Base-by-base conservation (phyloP, 2,888 invertebrate species). In the Ophion costatus region DNA sequence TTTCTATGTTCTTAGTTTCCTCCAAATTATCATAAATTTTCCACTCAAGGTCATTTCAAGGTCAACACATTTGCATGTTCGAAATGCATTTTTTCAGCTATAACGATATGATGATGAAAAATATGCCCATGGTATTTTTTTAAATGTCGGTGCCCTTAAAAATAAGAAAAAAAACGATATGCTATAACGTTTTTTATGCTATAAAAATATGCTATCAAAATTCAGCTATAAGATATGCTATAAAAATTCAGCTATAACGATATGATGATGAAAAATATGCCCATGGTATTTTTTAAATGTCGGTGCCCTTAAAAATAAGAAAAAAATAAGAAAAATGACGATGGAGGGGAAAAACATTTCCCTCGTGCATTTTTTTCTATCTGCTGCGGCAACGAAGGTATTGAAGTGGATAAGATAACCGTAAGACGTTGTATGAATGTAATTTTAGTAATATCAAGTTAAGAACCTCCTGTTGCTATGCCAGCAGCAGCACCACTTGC, bases 401-500 rank as follows among this genome's bases (percentile, higher is more conserved):
- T 61, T 61, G 5, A 61, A 42, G n/a, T 66, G n/a, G 20, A 38
- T 42, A 38, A 11, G 29, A 66, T 66, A 38, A 38, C 2, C 11
- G 2, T 22, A 67, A 20, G 20, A 20, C 1, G 1, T 22, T 45
- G 11, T 11, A 45, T 20, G 22, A 11, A 14, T n/a, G 20, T 2
- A 45, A 42, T 20, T 67, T 67, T 14, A 9, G 11, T 67, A 67
- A 67, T 22, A 45, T 45, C 20, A 42, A 4, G 20, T 11, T 45
- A 67, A 42, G 1, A 1, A 67, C 67, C 67, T 67, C 67, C 67
- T 45, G 67, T 45, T 67, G 45, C 6, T 67, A 67, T 17, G 2
- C 22, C 67, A 67, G 67, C 67, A 67, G 14, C 67, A 11, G 67
- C 67, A 45, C 67, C 67, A 20, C 11, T 20, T 42, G 1, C 67